Base-by-base conservation (phyloP, 2,888 invertebrate species). In the Boloria euphrosyne region DNA sequence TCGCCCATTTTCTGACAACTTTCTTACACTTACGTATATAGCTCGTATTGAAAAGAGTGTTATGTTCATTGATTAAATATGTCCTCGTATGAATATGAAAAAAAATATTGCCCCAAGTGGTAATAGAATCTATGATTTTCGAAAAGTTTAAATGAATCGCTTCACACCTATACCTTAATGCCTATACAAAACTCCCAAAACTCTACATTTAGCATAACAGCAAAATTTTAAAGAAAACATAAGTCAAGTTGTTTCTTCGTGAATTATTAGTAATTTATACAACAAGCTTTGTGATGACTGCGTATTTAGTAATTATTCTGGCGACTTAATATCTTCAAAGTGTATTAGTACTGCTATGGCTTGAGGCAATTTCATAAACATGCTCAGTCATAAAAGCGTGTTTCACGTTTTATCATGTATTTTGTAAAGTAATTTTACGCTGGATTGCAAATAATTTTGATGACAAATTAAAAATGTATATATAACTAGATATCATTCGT, bases 221-320 rank as follows among this genome's bases (percentile, higher is more conserved):
- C 51, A 31, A 64, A 80, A 78, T 78, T 73, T 70, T 66, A 74
- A 80, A 76, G 76, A 78, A 79, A 78, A 78, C 69, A 73, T 73
- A 77, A 74, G 13, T 47, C 52, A 43, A 49, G 74, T 76, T 77
- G 79, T 76, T 66, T 67, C 67, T 71, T 75, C 74, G 69, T 73
- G 76, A 79, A 75, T 78, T 74, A 75, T 68, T 73, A 69, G 70
- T 69, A 71, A 73, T 73, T 75, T 74, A 72, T 71, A 69, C 73
- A 69, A 68, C 52, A 47, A 53, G 66, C 38, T 54, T 62, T n/a
- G 10, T 57, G 55, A 57, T 44, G 55, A 57, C 55, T 57, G 22
- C 55, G 44, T 57, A 55, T 10, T 55, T 22, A 57, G 55, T 44
- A 57, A 57, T 57, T 57, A 44, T 57, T 44, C 55, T n/a, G 44